A percentile compares a stretch with the other conserved stretches of the same genome.
phyloP scores from a whole-genome alignment of 2,113 vertebrate genomes.

The Marmota monax region DNA sequence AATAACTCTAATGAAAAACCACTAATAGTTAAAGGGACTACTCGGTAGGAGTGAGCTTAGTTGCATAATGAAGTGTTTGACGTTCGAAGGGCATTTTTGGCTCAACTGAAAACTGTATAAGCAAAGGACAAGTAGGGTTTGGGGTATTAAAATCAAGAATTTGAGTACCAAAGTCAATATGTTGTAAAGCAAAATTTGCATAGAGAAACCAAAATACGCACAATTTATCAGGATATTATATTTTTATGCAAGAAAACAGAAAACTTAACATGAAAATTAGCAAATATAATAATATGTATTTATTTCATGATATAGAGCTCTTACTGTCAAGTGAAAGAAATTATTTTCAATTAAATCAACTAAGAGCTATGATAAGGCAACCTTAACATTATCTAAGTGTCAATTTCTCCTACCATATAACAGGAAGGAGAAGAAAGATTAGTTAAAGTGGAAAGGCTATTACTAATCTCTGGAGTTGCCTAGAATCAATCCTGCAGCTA shows the following conservation, averaged over 20 bases:
- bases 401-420: neutral
- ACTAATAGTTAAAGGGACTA: neutral
- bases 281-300: neutral
- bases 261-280: conserved; percentile 1
- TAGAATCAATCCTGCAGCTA: neutral
- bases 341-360: neutral
- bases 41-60: neutral
- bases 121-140: neutral
- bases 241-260: neutral
- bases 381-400: neutral
- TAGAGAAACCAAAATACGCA: neutral
- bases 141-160: neutral
- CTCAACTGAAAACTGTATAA: neutral
- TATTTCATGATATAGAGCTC: neutral
- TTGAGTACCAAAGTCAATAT: neutral
- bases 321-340: neutral
- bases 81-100: neutral
- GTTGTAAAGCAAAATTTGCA: neutral
- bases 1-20: neutral
- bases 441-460: neutral
- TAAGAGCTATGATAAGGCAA: neutral
- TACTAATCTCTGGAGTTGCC: neutral
- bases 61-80: neutral
- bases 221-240: neutral
- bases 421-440: neutral